Evolutionary conservation across 2,113 vertebrate genomes (phyloP), one percentile per base, ranked within the genome.

Genomic region (Rana temporaria): DNA sequence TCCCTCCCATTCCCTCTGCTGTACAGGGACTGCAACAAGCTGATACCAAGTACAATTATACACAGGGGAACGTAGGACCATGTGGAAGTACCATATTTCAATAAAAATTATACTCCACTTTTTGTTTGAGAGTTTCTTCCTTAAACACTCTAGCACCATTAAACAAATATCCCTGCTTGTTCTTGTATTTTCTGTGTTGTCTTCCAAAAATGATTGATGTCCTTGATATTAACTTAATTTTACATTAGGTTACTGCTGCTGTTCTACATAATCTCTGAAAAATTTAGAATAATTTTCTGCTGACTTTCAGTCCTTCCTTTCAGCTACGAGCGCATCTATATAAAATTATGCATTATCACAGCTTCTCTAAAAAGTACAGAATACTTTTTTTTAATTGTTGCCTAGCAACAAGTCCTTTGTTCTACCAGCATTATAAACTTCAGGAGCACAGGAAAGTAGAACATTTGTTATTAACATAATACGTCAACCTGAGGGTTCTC

Each of bases 371-470:
- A 87, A 90, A 86, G 32, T 81, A 80, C 83, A 81, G 87, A 80
- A 79, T 81, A 84, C 68, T 89, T 88, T 90, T 89, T 89, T 89
- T 87, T 90, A 87, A 88, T 92, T 90, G 86, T 90, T 90, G 91
- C 92, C 89, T 92, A 91, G 92, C 90, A 92, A 93, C 90, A 88
- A 86, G 72, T 85, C 66, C 60, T 82, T 74, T 82, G 79, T 74
- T 74, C 80, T 82, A 17, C 26, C 42, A 22, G 70, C 60, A 30
- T 66, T 82, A 22, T 74, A 74, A 82, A 82, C 80, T 89, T 67
- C 52, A 85, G 78, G 79, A 82, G 24, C 38, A 59, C 6, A 62
- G 42, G 77, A 34, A 82, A 89, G 0, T 32, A 78, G 84, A 87
- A 57, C 74, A 57, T 15, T 26, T 38, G 65, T 85, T 84, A 81